Conservation (phyloP, 1,140 invertebrate species). For the Leptinotarsa undecemlineata region DNA sequence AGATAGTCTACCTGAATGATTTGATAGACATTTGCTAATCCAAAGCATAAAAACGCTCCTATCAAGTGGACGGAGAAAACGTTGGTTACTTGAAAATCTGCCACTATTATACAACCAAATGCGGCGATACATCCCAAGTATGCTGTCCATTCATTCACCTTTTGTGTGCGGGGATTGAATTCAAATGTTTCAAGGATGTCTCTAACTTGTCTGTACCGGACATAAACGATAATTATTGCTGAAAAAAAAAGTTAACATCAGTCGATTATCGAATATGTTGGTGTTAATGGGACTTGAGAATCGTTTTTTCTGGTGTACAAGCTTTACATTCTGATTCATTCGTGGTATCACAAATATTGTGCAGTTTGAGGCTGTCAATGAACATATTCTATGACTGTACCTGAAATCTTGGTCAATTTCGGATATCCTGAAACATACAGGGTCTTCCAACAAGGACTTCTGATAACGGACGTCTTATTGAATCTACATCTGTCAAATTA, state of each 20-base stretch:
- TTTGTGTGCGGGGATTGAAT: background rate
- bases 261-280: too few relatives aligned
- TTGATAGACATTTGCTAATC: slow-evolving; percentile 21
- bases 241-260: slow-evolving; percentile 1
- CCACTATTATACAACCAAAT: slow-evolving; percentile 23
- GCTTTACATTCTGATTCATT: too few relatives aligned
- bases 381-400: too few relatives aligned
- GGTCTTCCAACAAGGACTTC: too few relatives aligned
- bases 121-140: background rate
- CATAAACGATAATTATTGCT: slow-evolving; percentile 14
- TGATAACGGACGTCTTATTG: too few relatives aligned
- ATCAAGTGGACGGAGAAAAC: slow-evolving; percentile 25
- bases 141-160: slow-evolving; percentile 9
- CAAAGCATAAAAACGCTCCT: slow-evolving; percentile 26
- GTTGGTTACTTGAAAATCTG: slow-evolving; percentile 28
- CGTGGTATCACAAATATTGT: too few relatives aligned
- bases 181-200: slow-evolving; percentile 15
- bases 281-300: too few relatives aligned
- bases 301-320: too few relatives aligned
- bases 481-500: too few relatives aligned
- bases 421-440: too few relatives aligned
- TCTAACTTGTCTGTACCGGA: slow-evolving; percentile 21
- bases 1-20: slow-evolving; percentile 24
- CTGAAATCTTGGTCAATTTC: too few relatives aligned
- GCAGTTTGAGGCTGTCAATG: too few relatives aligned